phyloP scores from a whole-genome alignment of 2,113 vertebrate species.

The Tinamus guttatus region DNA sequence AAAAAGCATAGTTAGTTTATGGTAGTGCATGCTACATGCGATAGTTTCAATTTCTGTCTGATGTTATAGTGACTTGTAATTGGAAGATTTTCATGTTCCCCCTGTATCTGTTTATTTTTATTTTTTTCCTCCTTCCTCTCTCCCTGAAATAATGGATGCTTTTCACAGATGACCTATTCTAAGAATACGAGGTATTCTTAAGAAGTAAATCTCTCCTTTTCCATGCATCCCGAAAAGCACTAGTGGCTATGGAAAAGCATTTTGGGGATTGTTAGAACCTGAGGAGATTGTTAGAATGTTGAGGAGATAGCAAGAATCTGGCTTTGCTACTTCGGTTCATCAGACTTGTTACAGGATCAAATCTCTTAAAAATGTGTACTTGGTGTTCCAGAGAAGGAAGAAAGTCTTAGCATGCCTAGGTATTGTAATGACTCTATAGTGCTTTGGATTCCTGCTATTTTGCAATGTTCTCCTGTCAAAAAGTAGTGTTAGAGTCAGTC shows the following conservation, averaged over 20 bases:
- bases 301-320: neutral
- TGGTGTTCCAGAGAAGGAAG: neutral
- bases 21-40: neutral
- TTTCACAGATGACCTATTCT: neutral
- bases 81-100: neutral
- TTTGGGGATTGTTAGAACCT: neutral
- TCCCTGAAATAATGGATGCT: neutral
- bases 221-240: neutral
- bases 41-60: neutral
- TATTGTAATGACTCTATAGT: neutral
- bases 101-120: neutral
- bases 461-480: accelerated
- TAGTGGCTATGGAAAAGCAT: neutral
- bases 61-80: neutral
- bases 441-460: neutral
- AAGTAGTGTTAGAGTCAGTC: neutral
- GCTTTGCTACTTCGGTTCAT: neutral
- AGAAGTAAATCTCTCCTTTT: neutral
- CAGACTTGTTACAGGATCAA: neutral
- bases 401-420: accelerated
- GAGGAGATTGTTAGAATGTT: too few relatives aligned
- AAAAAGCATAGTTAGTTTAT: neutral
- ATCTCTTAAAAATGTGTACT: neutral
- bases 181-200: too few relatives aligned
- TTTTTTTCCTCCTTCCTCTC: neutral